phyloP scores from a whole-genome alignment of 2,113 vertebrate species.

The Chiloscyllium plagiosum region DNA sequence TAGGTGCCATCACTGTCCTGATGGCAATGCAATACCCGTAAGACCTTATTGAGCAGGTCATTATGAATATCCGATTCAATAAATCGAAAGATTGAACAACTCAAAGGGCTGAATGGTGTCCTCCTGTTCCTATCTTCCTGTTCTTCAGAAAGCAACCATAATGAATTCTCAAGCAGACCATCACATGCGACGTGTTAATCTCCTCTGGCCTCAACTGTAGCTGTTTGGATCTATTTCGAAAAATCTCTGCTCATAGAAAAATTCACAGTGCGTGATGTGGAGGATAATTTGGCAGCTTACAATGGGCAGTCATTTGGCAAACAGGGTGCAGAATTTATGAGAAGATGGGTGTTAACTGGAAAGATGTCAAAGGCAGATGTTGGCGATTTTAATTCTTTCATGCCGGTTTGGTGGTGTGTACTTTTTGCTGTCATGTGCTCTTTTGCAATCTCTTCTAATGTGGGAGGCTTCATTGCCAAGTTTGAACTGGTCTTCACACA shows the following conservation, averaged over 20 bases:
- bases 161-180: neutral
- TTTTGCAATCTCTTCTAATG: neutral
- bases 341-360: conserved; percentile 22
- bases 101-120: neutral
- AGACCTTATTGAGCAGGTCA: neutral
- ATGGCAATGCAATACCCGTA: neutral
- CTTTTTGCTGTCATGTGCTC: neutral
- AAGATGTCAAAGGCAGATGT: conserved; percentile 8
- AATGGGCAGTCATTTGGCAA: neutral
- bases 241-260: neutral
- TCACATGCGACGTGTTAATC: neutral
- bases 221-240: conserved; percentile 9
- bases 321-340: neutral
- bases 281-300: neutral
- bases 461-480: conserved; percentile 9
- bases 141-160: neutral
- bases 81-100: neutral
- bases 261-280: neutral
- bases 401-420: neutral
- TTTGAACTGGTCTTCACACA: neutral
- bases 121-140: neutral
- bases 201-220: neutral
- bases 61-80: neutral
- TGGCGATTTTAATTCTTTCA: neutral
- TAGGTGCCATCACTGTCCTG: neutral